Evolutionary conservation across 2,113 vertebrate species (phyloP), one percentile per base, ranked within the genome.

Genomic region (Noctilio leporinus): DNA sequence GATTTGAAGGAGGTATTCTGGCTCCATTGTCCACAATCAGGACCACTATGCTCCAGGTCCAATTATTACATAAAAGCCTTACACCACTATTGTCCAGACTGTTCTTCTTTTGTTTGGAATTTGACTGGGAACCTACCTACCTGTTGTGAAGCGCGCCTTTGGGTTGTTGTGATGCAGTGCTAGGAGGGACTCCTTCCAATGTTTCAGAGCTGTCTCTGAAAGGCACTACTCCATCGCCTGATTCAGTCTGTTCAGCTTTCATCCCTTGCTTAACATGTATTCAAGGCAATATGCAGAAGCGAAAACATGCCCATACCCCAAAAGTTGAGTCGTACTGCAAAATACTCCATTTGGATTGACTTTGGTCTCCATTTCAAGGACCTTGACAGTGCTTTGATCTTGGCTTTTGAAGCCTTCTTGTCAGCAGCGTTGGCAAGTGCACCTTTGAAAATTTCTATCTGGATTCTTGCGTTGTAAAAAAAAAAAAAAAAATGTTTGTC

Each of bases 381-480:
- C 7, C 4, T 45, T 49, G 55, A 72, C 70, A 55, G 40, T 24
- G 22, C 49, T 82, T 53, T 45, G 45, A 81, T 86, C 78, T 90
- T 62, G 69, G 77, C 28, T 45, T 81, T 51, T 11, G 69, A 94
- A 91, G 38, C 33, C n/a, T 77, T 87, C 62, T 85, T 1, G 1
- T 89, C 72, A 53, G 51, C 47, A 24, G 12, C 35, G 7, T 30
- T 59, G 76, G 76, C 86, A 89, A 70, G 65, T 14, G 22, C 17
- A 75, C 45, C 51, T 93, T 80, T 82, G 43, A 85, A 96, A 81
- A 94, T 89, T 80, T 84, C 33, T 86, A 59, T 93, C 51, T 77
- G 55, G 69, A 94, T 94, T 94, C n/a, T 89, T 85, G 30, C 86
- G 64, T 93, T 83, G 93, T 80, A 67, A 43, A 30, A 75, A 62